Base-by-base conservation (phyloP, 2,113 vertebrate species). In the Trematomus loennbergii region DNA sequence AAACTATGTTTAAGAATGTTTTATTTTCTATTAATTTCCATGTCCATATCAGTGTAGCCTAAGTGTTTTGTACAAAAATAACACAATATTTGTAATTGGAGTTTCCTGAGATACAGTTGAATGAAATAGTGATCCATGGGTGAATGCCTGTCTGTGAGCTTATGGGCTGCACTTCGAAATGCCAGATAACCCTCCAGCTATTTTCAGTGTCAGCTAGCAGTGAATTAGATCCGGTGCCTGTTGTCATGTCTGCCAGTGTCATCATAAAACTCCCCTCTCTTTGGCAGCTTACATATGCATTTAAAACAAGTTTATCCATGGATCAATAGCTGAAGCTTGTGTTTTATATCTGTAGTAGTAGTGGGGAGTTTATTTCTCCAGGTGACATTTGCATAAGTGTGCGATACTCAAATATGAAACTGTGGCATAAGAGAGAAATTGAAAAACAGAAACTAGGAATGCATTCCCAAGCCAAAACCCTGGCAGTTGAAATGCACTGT, bases 211-310 rank as follows among this genome's bases (percentile, higher is more conserved):
- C 55, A 83, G 40, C 69, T 66, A 76, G 64, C 72, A 53, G 46
- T 55, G 40, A 69, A 67, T 75, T 59, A 58, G 43, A 53, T 75
- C 67, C 25, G 78, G 16, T 64, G 63, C 71, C 65, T 82, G 78
- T 73, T 89, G 81, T 76, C 64, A 85, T 60, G 75, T 69, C 87
- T 85, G 71, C 50, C 69, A 75, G 22, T 78, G 57, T 72, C 71
- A 69, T 75, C 63, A 9, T 70, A 33, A 54, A 61, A 57, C 52
- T 25, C 22, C 18, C 6, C 40, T 72, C 12, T 3, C 33, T 52
- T 49, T 50, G 20, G 25, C 46, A 60, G 58, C 50, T 58, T 20
- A 70, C 25, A 36, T 45, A 29, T 75, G 20, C 18, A 33, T 58
- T 57, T 20, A 11, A 66, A 40, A 25, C 11, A 68, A 53, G 33